phyloP scores from a whole-genome alignment of 2,888 invertebrate genomes.

The Tetanocera ferruginea region DNA sequence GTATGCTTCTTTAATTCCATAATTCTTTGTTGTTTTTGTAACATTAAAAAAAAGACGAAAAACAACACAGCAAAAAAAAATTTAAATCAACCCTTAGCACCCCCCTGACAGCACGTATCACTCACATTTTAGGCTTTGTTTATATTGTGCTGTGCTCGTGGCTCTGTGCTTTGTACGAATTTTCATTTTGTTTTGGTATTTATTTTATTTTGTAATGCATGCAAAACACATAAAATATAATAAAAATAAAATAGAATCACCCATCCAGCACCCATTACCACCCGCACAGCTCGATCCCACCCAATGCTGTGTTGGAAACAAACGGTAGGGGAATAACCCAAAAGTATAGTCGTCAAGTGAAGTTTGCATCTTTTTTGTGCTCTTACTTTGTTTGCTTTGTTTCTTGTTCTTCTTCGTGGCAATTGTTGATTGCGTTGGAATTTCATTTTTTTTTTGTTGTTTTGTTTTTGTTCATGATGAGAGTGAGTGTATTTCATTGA shows the following conservation, averaged over 20 bases:
- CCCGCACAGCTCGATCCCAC: not conserved
- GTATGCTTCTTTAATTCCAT: slow-evolving; percentile 9
- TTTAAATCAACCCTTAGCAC: slow-evolving; percentile 60
- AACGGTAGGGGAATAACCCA: not conserved
- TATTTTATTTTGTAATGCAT: slow-evolving; percentile 12
- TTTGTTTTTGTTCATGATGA: no score
- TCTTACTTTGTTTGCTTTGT: no score
- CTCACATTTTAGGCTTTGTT: slow-evolving; percentile 54
- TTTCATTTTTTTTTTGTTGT: not conserved
- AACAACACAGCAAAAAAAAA: slow-evolving; percentile 46
- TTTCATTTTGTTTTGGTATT: not conserved
- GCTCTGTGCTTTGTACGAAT: not conserved
- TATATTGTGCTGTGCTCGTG: slow-evolving; percentile 21
- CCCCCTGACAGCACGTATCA: slow-evolving; percentile 56
- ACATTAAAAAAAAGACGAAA: slow-evolving; percentile 34
- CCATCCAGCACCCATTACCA: not conserved
- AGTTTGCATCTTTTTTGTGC: not conserved
- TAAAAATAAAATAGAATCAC: slow-evolving; percentile 5
- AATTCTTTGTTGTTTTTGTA: not conserved
- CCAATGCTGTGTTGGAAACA: not conserved
- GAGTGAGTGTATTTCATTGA: no score
- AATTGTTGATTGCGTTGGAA: slow-evolving; percentile 59
- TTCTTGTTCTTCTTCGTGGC: slow-evolving; percentile 33
- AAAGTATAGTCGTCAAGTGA: not conserved
- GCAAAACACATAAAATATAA: slow-evolving; percentile 16